Base-by-base conservation (phyloP, 1,140 invertebrate species). In the Ctenoplectra terminalis region DNA sequence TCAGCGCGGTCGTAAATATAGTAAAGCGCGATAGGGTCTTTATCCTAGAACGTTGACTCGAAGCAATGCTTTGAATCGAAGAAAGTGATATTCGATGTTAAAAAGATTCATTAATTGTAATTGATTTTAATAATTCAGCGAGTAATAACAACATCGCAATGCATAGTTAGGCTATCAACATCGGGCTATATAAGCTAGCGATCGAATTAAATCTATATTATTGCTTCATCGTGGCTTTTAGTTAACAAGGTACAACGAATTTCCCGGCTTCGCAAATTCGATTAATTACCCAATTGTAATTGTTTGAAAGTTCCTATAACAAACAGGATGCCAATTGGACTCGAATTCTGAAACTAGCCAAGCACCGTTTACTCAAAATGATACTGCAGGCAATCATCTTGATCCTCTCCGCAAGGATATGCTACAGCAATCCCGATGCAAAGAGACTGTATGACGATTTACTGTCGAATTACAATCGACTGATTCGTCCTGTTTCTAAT, bases 391-490 rank as follows among this genome's bases (percentile, higher is more conserved):
- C 89, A 67, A 85, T 90, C 43, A 86, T 91, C 76, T 71, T 91
- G 48, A 72, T 91, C 78, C 80, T 92, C 69, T 71, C 82, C 29
- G 83, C 76, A 64, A 85, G 88, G 37, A 86, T 89, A 29, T 92
- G 90, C 81, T 63, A 92, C 58, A 95, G 94, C 52, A 98, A 98
- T 95, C 97, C 97, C 1, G 98, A 99, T 90, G 98, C 98, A 2
- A 98, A 98, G 92, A 95, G 98, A 74, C 95, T 99, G 40, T 99
- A 99, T 92, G 98, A 99, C 90, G 99, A 99, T 94, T 95, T 99
- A 60, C 95, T 99, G 75, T 98, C 98, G 88, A 98, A 98, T 94
- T 99, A 99, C 93, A 99, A 99, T 94, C 96, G 98, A 84, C 95
- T 99, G 48, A 99, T 99, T 77, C 95, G 98, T 88, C 99, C 99